Evolutionary conservation across 2,888 invertebrate species (phyloP).

Genomic region (Drosophila macrospina): DNA sequence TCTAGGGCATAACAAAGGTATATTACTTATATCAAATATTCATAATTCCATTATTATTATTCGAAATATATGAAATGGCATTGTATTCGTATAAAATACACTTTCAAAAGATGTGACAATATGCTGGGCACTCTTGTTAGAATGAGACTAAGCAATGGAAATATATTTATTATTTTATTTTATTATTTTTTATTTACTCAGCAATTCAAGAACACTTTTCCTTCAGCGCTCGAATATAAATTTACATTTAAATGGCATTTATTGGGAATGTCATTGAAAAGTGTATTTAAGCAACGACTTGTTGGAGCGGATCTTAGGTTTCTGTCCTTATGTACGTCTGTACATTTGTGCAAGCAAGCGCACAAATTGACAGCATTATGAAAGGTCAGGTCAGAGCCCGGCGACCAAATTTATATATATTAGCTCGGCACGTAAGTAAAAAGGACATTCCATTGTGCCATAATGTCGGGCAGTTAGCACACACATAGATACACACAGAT

Average conservation of each 20-base stretch:
- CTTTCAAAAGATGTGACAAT: slow-evolving; percentile 13
- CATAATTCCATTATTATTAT: slow-evolving; percentile 74
- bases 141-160: not conserved
- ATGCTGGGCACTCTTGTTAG: not conserved
- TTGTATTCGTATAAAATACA: slow-evolving; percentile 42
- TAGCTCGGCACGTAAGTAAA: slow-evolving; percentile 76
- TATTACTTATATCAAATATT: slow-evolving; percentile 67
- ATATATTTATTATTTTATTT: too few relatives aligned
- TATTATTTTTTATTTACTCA: too few relatives aligned
- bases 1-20: slow-evolving; percentile 19
- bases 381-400: slow-evolving; percentile 74
- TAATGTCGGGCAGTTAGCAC: slow-evolving; percentile 78
- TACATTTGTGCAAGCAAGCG: slow-evolving; percentile 73
- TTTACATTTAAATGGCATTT: not conserved
- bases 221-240: not conserved
- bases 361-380: slow-evolving; percentile 80
- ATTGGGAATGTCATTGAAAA: slow-evolving; percentile 6
- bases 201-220: not conserved
- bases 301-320: slow-evolving; percentile 12
- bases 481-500: slow-evolving; percentile 46
- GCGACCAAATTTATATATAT: slow-evolving; percentile 73
- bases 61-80: slow-evolving; percentile 42
- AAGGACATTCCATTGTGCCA: slow-evolving; percentile 78
- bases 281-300: slow-evolving; percentile 33
- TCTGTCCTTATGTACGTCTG: slow-evolving; percentile 18